These are phyloP conservation scores for Sabatieria punctata DNA, from an alignment of 2,888 invertebrate genomes.

Conservation along the genomic window DNA sequence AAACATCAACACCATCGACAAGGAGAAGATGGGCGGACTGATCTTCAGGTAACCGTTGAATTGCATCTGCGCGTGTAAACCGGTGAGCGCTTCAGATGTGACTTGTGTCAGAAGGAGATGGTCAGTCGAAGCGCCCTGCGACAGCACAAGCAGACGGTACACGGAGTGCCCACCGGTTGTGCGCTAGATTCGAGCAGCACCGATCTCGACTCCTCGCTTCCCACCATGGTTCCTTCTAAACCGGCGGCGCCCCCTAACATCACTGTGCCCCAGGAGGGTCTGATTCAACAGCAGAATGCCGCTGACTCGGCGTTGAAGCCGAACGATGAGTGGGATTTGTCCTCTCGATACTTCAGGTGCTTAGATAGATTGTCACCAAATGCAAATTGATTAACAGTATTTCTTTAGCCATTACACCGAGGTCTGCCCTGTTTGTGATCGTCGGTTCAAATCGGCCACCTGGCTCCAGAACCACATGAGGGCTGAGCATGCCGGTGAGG, in stretches of 20 bases:
- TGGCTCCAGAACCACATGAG: constrained; percentile 70
- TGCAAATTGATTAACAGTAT: too few species aligned
- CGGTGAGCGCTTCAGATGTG: constrained; percentile 50
- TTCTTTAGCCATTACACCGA: constrained; percentile 42
- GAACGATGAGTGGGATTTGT: not conserved
- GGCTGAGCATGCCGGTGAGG: constrained; percentile 60
- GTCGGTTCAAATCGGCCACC: constrained; percentile 68
- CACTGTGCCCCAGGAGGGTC: not conserved
- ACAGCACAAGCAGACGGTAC: constrained; percentile 93
- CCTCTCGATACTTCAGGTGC: too few species aligned
- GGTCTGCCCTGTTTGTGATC: constrained; percentile 64
- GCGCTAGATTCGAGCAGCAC: constrained; percentile 36
- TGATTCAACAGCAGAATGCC: not conserved
- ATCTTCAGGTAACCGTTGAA: constrained; percentile 18
- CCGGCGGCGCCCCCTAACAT: not conserved
- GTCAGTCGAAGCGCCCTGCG: constrained; percentile 93
- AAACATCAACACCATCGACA: constrained; percentile 28
- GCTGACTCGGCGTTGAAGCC: not conserved
- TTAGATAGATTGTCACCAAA: too few species aligned
- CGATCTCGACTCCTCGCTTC: constrained; percentile 1
- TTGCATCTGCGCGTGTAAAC: not conserved
- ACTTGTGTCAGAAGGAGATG: constrained; percentile 91
- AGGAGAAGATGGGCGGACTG: constrained; percentile 22
- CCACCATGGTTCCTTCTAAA: constrained; percentile 6
- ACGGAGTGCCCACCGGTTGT: constrained; percentile 54